These are phyloP conservation scores for Neofelis nebulosa DNA, from an alignment of 2,113 vertebrate genomes.

Conservation along the genomic window DNA sequence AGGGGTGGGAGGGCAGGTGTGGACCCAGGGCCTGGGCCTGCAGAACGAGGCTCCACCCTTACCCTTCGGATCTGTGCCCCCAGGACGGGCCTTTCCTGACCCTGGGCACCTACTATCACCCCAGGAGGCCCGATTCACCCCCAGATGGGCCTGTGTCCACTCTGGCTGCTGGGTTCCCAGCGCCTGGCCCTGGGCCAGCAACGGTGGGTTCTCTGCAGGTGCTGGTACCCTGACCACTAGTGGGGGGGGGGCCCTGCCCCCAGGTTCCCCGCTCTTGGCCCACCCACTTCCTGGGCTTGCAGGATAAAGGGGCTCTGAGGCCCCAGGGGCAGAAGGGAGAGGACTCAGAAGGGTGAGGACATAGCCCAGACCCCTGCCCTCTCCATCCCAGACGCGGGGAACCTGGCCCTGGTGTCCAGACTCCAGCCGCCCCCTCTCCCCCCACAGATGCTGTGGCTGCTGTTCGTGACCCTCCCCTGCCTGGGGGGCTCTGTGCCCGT, in stretches of 20 bases:
- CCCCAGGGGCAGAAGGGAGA: background rate
- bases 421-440: too few species aligned
- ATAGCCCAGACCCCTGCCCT: background rate
- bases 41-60: background rate
- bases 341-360: background rate
- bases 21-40: background rate
- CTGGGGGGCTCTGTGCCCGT: rapidly evolving
- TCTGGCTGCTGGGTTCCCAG: background rate
- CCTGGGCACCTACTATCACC: background rate
- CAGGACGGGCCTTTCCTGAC: background rate
- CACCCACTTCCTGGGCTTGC: background rate
- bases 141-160: background rate
- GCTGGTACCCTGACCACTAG: rapidly evolving
- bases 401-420: too few species aligned
- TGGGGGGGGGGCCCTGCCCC: background rate
- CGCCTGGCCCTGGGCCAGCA: background rate
- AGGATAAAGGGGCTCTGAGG: background rate
- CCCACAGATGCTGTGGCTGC: background rate
- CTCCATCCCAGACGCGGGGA: background rate
- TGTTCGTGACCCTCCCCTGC: background rate
- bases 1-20: background rate
- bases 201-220: background rate
- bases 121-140: background rate
- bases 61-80: background rate
- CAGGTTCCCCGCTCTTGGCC: background rate